Base-by-base conservation (phyloP, 2,797 vertebrate species). In the Sparidentex hasta region DNA sequence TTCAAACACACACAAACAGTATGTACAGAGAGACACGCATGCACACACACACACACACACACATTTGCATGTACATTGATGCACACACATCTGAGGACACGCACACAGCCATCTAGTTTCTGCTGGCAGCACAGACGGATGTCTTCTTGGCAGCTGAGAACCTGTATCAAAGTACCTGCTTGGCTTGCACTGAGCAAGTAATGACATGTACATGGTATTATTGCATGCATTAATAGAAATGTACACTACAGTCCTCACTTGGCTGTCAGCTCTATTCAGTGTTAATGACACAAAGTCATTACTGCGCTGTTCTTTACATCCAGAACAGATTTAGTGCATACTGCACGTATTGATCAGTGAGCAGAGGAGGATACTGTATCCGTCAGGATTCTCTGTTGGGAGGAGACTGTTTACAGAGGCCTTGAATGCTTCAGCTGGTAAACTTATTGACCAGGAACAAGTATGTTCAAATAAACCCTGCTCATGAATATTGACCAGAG, bases 371-470 rank as follows among this genome's bases (percentile, higher is more conserved):
- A 79, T 51, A 63, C 61, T 64, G 74, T 56, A 71, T 79, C 55
- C 54, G 54, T 80, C 65, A 55, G 58, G 75, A 18, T 43, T 76
- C 54, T 84, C 68, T 67, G 7, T 6, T 76, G 73, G 73, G 46
- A 75, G 33, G 41, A 69, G 43, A 11, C 59, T 76, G 57, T 89
- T 85, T 79, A 67, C 78, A 50, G 66, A 91, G 78, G 86, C 82
- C 80, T 85, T 84, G 86, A 80, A 41, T 81, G 74, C 76, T 82
- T 74, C 85, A 64, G 66, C 78, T 71, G 77, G 74, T 86, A 92
- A 88, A 85, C 85, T 29, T 92, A 92, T 90, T 90, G 90, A 92
- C 74, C 83, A 74, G 58, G 78, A 65, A 85, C 74, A 79, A 80
- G 82, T 71, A 65, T 77, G 79, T 87, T 92, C 70, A 90, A 74